Evolutionary conservation across 2,888 invertebrate genomes (phyloP), one percentile per base, ranked within the genome.

Genomic region (Ecdyonurus torrentis): DNA sequence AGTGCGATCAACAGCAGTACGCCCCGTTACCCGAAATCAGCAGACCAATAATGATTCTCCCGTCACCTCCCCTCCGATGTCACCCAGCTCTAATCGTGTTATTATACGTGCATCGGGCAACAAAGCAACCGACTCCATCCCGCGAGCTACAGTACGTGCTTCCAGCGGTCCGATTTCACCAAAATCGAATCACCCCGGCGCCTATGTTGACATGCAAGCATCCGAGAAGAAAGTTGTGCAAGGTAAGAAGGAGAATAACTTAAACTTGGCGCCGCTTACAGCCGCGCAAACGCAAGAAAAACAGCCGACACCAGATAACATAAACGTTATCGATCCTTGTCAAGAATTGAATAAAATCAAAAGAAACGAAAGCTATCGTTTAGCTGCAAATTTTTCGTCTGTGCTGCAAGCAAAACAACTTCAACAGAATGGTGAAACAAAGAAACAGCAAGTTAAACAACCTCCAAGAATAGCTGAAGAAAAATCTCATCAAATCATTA

Each of bases 291-390:
- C 37, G 37, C 37, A 37, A 37, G 37, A 37, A 37, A 37, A 37
- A 37, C 37, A 37, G 15, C 5, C 37, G 58, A 18, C 62, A 22
- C 50, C 37, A 23, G 37, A 23, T 19, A 58, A 58, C 58, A 58
- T 58, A 55, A 62, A 62, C 62, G 20, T 55, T 25, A 62, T 62
- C 37, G 62, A 62, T 58, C 62, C 60, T 24, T 52, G 64, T 64
- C 23, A 52, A 66, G 19, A 66, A 60, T 25, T 15, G 65, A 61
- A 55, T 19, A 83, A 82, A 76, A 78, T 90, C 59, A 88, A 87
- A 74, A 84, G 91, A 65, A 89, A 88, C 73, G 88, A 91, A 73
- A 91, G 90, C 75, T 91, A 91, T 72, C 83, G 89, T 67, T 80
- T 87, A 74, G 91, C 91, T 19, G 90, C 90, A 75, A 83, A 83